Percentiles rank a stretch among this genome's conserved stretches.
These are phyloP conservation scores for Acropora tenuis DNA, from an alignment of 64 coral and sea anemone species.

Conservation along the genomic window DNA sequence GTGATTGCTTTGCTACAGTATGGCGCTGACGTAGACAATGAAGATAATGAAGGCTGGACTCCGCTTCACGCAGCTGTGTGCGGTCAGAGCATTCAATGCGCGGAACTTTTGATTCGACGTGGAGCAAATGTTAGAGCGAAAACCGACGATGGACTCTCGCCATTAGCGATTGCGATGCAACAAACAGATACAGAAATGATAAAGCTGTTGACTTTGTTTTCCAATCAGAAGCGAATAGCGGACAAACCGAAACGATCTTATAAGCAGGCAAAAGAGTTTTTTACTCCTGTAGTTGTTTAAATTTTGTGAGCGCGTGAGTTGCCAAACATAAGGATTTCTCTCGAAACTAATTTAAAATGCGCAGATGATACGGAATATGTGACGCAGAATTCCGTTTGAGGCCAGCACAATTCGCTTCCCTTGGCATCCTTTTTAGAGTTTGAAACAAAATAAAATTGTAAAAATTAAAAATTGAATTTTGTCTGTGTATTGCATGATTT, in stretches of 20 bases:
- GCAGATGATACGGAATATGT: background rate
- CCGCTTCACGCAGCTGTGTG: conserved; percentile 90
- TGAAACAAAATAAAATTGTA: background rate
- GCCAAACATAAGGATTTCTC: too few species aligned
- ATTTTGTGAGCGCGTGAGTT: conserved; percentile 5
- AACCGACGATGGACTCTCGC: conserved; percentile 86
- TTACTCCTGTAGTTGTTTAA: conserved; percentile 13
- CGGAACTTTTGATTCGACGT: conserved; percentile 53
- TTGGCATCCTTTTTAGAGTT: background rate
- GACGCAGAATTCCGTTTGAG: conserved; percentile 26
- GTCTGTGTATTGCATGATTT: background rate
- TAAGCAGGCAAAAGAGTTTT: conserved; percentile 33
- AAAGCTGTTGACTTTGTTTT: conserved; percentile 65
- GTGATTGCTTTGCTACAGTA: conserved; percentile 70
- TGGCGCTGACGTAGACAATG: conserved; percentile 74
- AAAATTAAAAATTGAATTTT: background rate
- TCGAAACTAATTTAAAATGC: conserved; percentile 3
- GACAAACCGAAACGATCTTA: conserved; percentile 22
- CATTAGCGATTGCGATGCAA: conserved; percentile 80
- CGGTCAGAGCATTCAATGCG: conserved; percentile 80
- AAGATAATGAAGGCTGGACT: conserved; percentile 84
- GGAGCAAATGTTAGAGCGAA: conserved; percentile 71
- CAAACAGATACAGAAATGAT: conserved; percentile 88
- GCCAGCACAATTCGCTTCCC: background rate
- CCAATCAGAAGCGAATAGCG: conserved; percentile 5